These are phyloP conservation scores for Orchesella flavescens DNA, from an alignment of 2,888 invertebrate species.

Conservation along the genomic window DNA sequence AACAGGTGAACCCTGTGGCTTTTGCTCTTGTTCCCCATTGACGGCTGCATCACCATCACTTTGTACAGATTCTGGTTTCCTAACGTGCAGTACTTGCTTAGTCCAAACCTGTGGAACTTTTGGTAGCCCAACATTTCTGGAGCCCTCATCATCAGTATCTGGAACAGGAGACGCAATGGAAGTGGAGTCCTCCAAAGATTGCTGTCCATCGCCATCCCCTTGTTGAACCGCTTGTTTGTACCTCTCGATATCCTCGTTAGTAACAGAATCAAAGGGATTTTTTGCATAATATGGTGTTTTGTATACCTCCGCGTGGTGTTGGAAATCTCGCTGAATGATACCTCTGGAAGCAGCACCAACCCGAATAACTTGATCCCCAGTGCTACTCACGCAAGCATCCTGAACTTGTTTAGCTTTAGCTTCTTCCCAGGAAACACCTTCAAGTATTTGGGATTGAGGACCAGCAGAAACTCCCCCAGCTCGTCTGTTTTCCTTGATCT, in stretches of 20 bases:
- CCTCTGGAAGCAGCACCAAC: conserved; percentile 97
- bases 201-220: conserved; percentile 72
- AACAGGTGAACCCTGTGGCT: conserved; percentile 85
- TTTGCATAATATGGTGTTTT: conserved; percentile 98
- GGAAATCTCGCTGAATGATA: conserved; percentile 98
- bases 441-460: conserved; percentile 97
- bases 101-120: conserved; percentile 93
- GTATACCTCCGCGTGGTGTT: conserved; percentile 98
- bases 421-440: too few relatives aligned
- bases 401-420: conserved; percentile 95
- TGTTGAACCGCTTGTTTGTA: conserved; percentile 87
- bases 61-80: conserved; percentile 92
- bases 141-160: conserved; percentile 87
- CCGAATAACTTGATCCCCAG: conserved; percentile 89
- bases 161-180: conserved; percentile 78
- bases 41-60: conserved; percentile 95
- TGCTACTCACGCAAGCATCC: conserved; percentile 80
- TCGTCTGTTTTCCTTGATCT: too few relatives aligned
- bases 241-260: conserved; percentile 95
- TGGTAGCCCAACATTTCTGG: conserved; percentile 81
- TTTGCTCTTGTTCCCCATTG: conserved; percentile 93
- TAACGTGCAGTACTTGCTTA: conserved; percentile 89
- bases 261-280: conserved; percentile 98
- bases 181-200: conserved; percentile 75
- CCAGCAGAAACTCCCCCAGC: conserved; percentile 97